phyloP scores from a whole-genome alignment of 1,140 invertebrate genomes.

The Sinonovacula constricta region DNA sequence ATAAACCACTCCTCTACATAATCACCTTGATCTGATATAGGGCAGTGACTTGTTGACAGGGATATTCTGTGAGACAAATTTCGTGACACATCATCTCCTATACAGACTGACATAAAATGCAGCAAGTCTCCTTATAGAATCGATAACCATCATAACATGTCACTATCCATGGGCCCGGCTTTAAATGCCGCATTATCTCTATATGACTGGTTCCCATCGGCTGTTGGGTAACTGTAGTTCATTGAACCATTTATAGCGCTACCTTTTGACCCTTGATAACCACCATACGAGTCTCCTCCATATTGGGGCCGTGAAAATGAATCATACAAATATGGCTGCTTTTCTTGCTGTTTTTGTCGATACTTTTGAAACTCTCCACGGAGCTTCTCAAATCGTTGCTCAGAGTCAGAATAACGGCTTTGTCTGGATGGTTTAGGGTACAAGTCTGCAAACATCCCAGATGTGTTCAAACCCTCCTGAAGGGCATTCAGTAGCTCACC shows the following conservation, averaged over 20 bases:
- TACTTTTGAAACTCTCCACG: conserved; percentile 97
- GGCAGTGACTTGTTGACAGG: no score
- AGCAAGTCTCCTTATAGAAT: conserved; percentile 8
- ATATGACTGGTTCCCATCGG: conserved; percentile 28
- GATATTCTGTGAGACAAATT: no score
- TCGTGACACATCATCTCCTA: no score
- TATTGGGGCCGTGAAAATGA: background rate
- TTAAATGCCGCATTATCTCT: conserved; percentile 19
- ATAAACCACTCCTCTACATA: no score
- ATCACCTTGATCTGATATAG: no score
- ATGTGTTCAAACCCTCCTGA: conserved; percentile 51
- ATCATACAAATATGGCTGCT: no score
- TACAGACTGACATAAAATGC: background rate
- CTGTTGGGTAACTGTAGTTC: conserved; percentile 27
- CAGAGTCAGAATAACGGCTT: conserved; percentile 80
- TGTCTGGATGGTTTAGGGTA: conserved; percentile 81
- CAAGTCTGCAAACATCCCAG: conserved; percentile 74
- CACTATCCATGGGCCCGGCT: conserved; percentile 69
- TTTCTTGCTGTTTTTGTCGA: conserved; percentile 87
- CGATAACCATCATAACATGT: conserved; percentile 65
- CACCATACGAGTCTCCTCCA: background rate
- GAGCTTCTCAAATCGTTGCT: conserved; percentile 94
- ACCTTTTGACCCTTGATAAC: background rate
- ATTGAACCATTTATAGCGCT: background rate
- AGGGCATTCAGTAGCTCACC: conserved; percentile 80